These are phyloP conservation scores for Gymnogyps californianus DNA, from an alignment of 2,113 vertebrate species.

Conservation along the genomic window DNA sequence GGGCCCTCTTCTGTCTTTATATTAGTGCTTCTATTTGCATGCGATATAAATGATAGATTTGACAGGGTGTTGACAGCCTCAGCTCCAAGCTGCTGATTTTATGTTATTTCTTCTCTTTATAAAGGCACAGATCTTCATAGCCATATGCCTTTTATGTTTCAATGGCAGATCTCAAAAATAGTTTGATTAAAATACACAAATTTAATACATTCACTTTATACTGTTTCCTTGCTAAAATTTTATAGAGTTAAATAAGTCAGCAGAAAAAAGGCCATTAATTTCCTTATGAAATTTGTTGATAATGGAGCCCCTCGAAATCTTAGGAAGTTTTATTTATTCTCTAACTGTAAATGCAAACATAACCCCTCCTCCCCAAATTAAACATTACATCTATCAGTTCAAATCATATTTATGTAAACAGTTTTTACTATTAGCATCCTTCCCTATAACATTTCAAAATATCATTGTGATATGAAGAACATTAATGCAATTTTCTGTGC, in stretches of 20 bases:
- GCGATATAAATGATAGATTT: neutral
- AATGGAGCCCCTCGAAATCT: neutral
- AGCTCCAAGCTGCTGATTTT: neutral
- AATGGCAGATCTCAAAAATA: neutral
- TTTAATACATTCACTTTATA: neutral
- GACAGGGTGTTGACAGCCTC: constrained; percentile 41
- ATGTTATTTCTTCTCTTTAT: neutral
- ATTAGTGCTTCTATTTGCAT: neutral
- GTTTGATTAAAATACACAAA: neutral
- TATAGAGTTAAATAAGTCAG: neutral
- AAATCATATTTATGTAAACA: neutral
- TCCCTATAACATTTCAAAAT: neutral
- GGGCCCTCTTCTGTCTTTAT: constrained; percentile 7
- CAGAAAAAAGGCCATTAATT: neutral
- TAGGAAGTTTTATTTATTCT: neutral
- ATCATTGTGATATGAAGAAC: neutral
- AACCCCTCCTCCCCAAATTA: neutral
- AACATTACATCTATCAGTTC: neutral
- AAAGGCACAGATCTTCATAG: constrained; percentile 5
- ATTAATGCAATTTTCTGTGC: neutral
- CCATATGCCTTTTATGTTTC: constrained; percentile 33
- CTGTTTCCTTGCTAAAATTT: neutral
- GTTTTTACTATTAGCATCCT: neutral
- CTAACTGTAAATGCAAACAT: neutral
- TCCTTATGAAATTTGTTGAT: neutral